These are phyloP conservation scores for Neoseiulus cucumeris DNA, from an alignment of 1,140 invertebrate species.

Conservation along the genomic window DNA sequence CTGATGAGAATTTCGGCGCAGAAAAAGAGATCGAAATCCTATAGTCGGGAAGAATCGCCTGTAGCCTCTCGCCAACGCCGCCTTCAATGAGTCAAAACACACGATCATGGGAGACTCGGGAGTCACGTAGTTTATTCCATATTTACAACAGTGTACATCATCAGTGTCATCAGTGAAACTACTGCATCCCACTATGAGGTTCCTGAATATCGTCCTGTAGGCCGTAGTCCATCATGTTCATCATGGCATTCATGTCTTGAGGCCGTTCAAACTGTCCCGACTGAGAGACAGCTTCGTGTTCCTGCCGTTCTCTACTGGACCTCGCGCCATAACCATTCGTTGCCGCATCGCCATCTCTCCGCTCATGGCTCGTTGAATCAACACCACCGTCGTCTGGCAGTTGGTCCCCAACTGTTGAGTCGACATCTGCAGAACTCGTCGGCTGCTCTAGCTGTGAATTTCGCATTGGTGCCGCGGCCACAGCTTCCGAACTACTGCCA, in stretches of 20 bases:
- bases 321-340: not conserved
- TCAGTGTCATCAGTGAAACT: not conserved
- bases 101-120: no score
- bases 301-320: no score
- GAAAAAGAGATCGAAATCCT: no score
- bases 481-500: not conserved
- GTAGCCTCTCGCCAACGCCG: no score
- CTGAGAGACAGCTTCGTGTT: no score
- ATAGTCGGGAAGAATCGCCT: no score
- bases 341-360: not conserved
- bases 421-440: conserved; percentile 5
- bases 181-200: conserved; percentile 9
- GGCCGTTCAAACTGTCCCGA: not conserved
- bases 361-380: not conserved
- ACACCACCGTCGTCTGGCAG: not conserved
- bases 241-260: not conserved
- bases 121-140: not conserved
- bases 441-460: not conserved
- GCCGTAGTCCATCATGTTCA: not conserved
- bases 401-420: not conserved
- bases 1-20: no score
- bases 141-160: conserved; percentile 5
- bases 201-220: conserved; percentile 3
- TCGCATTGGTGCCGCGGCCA: not conserved
- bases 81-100: no score